phyloP scores from a whole-genome alignment of 1,140 invertebrate genomes.

The Drosophila obscura region DNA sequence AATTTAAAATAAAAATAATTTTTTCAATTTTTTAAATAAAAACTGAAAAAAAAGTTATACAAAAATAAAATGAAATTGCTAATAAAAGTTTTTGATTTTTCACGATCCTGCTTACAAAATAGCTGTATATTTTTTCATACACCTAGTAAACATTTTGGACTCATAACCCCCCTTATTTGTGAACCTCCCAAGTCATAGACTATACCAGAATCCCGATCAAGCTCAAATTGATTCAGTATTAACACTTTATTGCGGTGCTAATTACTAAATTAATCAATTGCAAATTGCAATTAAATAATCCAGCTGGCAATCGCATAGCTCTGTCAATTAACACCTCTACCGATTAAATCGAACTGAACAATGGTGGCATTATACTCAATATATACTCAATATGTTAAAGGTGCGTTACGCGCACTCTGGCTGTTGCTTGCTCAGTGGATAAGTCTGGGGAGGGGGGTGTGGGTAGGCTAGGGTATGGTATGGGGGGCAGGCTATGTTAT shows the following conservation, averaged over 20 bases:
- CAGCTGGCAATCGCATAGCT: conserved; percentile 7
- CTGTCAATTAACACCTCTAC: conserved; percentile 36
- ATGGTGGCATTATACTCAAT: not conserved
- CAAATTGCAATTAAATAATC: conserved; percentile 31
- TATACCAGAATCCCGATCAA: conserved; percentile 15
- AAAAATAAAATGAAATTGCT: too few species aligned
- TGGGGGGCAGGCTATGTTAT: conserved; percentile 18
- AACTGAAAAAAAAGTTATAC: too few species aligned
- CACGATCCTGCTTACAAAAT: too few species aligned
- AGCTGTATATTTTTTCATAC: too few species aligned
- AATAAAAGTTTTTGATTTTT: too few species aligned
- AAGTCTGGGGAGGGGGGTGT: conserved; percentile 8
- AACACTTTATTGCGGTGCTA: conserved; percentile 28
- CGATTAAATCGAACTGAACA: conserved; percentile 5
- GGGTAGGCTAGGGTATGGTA: not conserved
- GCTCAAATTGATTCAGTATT: conserved; percentile 25
- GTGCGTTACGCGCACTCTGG: conserved; percentile 1
- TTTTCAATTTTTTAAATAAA: too few species aligned
- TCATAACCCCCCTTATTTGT: too few species aligned
- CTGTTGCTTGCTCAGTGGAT: conserved; percentile 34
- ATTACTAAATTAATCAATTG: conserved; percentile 1
- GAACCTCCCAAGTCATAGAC: not conserved
- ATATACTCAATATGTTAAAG: conserved; percentile 8
- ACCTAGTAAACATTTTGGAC: too few species aligned
- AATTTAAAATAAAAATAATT: too few species aligned